Evolutionary conservation across 2,888 invertebrate species (phyloP).

Genomic region (Ectemnius lituratus): DNA sequence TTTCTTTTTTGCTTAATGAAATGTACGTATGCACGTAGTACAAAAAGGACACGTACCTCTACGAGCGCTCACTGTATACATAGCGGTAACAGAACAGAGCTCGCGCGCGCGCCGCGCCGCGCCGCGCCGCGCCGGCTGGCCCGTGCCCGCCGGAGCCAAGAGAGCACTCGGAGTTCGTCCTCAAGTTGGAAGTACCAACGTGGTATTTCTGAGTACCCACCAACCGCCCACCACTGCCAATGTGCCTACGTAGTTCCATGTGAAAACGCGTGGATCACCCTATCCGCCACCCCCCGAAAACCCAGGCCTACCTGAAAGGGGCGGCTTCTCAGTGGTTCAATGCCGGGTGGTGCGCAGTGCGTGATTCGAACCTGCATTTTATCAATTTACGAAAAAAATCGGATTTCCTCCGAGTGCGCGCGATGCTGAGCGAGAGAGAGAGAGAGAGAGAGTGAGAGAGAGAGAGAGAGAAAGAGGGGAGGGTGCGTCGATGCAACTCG

Average conservation of each 20-base stretch:
- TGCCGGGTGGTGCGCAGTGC: slow-evolving; percentile 38
- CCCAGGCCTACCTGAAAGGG: neutral
- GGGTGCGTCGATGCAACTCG: slow-evolving; percentile 27
- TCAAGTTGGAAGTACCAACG: slow-evolving; percentile 28
- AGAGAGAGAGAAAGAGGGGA: slow-evolving; percentile 22
- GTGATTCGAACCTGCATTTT: slow-evolving; percentile 66
- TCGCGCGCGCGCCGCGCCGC: slow-evolving; percentile 1
- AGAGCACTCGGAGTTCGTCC: slow-evolving; percentile 24
- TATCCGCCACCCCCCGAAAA: no score
- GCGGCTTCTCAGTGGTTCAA: slow-evolving; percentile 24
- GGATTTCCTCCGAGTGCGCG: slow-evolving; percentile 59
- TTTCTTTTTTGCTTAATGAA: slow-evolving; percentile 35
- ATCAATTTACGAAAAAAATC: slow-evolving; percentile 69
- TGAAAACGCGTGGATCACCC: no score
- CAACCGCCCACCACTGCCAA: neutral
- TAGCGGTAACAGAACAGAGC: neutral
- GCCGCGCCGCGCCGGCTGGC: neutral
- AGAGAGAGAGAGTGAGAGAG: no score
- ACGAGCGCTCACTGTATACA: neutral
- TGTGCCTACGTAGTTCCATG: slow-evolving; percentile 1
- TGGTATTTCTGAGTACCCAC: slow-evolving; percentile 32
- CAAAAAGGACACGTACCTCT: slow-evolving; percentile 16
- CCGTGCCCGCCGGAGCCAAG: slow-evolving; percentile 1
- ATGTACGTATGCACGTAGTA: slow-evolving; percentile 18
- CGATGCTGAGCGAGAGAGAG: slow-evolving; percentile 34